These are phyloP conservation scores for Nasua narica DNA, from an alignment of 2,797 vertebrate genomes.

Conservation along the genomic window DNA sequence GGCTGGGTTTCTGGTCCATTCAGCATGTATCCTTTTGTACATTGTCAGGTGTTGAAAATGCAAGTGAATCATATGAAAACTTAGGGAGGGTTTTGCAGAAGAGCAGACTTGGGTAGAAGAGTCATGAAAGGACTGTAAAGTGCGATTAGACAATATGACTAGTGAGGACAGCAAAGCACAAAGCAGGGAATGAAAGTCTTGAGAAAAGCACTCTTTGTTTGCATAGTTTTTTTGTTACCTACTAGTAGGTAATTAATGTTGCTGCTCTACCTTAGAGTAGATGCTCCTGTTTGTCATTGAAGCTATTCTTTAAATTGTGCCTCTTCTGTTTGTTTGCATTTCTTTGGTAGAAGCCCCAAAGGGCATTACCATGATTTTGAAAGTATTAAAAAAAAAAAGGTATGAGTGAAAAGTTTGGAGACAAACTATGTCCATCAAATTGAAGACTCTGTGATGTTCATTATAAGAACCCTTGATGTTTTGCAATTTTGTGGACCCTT, in stretches of 20 bases:
- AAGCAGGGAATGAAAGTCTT: not conserved
- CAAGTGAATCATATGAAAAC: not conserved
- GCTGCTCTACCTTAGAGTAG: not conserved
- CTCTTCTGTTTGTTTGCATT: not conserved
- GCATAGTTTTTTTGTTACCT: not conserved
- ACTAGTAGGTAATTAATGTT: not conserved
- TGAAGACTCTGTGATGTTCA: not conserved
- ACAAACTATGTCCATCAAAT: not conserved
- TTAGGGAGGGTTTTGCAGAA: not conserved
- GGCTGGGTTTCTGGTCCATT: not conserved
- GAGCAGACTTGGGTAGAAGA: not conserved
- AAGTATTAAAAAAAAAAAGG: not conserved
- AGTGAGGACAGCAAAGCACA: rapidly evolving
- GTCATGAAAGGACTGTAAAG: not conserved
- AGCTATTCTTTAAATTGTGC: not conserved
- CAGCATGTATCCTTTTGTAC: not conserved
- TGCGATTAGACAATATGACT: not conserved
- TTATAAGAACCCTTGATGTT: not conserved
- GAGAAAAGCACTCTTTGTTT: not conserved
- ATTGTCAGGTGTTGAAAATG: not conserved
- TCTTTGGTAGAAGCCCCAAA: not conserved
- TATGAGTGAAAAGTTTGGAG: not conserved
- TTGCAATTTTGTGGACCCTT: not conserved
- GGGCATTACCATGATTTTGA: not conserved
- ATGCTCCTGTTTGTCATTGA: not conserved